Evolutionary conservation across 1,140 invertebrate genomes (phyloP).

Genomic region (Drosophila sproati): DNA sequence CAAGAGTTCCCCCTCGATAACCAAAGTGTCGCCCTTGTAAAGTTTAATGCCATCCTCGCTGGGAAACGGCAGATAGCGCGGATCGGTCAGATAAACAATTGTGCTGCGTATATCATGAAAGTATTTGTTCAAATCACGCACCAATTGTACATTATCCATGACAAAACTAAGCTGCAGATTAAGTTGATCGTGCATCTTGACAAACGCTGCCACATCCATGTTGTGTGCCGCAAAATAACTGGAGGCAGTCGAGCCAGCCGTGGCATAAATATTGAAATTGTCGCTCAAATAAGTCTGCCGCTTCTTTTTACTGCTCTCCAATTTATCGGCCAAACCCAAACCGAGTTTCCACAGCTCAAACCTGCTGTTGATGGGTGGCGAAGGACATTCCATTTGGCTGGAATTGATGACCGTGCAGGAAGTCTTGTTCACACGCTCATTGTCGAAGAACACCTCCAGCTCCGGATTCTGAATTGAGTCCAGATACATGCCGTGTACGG

Average conservation of each 20-base stretch:
- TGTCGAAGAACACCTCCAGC: slow-evolving; percentile 87
- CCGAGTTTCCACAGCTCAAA: slow-evolving; percentile 71
- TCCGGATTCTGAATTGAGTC: slow-evolving; percentile 96
- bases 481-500: slow-evolving; percentile 95
- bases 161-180: slow-evolving; percentile 93
- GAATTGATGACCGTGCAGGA: slow-evolving; percentile 94
- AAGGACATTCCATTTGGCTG: slow-evolving; percentile 97
- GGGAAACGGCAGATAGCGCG: slow-evolving; percentile 94
- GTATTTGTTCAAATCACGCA: slow-evolving; percentile 94
- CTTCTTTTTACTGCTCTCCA: slow-evolving; percentile 26
- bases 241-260: slow-evolving; percentile 29
- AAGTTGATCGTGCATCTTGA: slow-evolving; percentile 86
- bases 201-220: slow-evolving; percentile 68
- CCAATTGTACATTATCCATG: slow-evolving; percentile 97
- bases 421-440: slow-evolving; percentile 90
- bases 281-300: slow-evolving; percentile 29
- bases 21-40: slow-evolving; percentile 97
- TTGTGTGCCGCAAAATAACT: slow-evolving; percentile 48
- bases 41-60: slow-evolving; percentile 91
- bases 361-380: slow-evolving; percentile 91
- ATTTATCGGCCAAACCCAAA: neutral
- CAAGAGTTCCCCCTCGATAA: slow-evolving; percentile 97
- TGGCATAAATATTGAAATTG: slow-evolving; percentile 53
- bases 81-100: slow-evolving; percentile 96
- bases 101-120: slow-evolving; percentile 91